Conservation (phyloP, 2,113 vertebrate genomes). For the Chionomys nivalis region DNA sequence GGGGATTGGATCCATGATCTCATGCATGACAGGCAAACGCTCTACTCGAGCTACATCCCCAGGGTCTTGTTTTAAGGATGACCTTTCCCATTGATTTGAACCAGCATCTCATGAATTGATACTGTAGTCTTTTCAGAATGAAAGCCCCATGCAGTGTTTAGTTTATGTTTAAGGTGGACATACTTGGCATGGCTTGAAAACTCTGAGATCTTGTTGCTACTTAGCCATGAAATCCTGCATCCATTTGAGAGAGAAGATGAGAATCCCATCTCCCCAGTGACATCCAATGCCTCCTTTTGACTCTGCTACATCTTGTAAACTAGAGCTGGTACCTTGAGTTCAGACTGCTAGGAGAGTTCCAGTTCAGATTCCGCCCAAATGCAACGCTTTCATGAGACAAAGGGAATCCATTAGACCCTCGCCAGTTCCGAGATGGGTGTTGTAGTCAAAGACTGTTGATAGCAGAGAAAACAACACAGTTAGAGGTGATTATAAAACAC, state of each 20-base stretch:
- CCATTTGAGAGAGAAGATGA: conserved; percentile 68
- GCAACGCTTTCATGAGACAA: conserved; percentile 55
- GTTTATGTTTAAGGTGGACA: conserved; percentile 58
- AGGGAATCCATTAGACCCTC: conserved; percentile 74
- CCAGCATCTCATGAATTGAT: conserved; percentile 40
- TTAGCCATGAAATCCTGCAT: conserved; percentile 55
- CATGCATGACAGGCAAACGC: neutral
- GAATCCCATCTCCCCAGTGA: conserved; percentile 83
- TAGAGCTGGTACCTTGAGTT: conserved; percentile 37
- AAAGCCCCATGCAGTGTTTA: neutral
- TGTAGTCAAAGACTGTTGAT: conserved; percentile 54
- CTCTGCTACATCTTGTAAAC: conserved; percentile 39
- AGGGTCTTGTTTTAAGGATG: conserved; percentile 19
- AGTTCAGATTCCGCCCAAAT: neutral
- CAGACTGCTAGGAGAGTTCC: conserved; percentile 41
- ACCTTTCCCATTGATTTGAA: conserved; percentile 47
- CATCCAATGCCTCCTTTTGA: conserved; percentile 75
- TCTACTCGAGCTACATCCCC: neutral
- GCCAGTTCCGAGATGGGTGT: conserved; percentile 32
- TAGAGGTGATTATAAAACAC: conserved; percentile 61
- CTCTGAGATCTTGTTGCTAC: conserved; percentile 52
- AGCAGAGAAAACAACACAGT: conserved; percentile 61
- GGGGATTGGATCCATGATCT: neutral
- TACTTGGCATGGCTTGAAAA: conserved; percentile 58
- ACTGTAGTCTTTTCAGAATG: conserved; percentile 58